Evolutionary conservation across 2,797 vertebrate species (phyloP), one percentile per base, ranked within the genome.

Genomic region (Catharus ustulatus): DNA sequence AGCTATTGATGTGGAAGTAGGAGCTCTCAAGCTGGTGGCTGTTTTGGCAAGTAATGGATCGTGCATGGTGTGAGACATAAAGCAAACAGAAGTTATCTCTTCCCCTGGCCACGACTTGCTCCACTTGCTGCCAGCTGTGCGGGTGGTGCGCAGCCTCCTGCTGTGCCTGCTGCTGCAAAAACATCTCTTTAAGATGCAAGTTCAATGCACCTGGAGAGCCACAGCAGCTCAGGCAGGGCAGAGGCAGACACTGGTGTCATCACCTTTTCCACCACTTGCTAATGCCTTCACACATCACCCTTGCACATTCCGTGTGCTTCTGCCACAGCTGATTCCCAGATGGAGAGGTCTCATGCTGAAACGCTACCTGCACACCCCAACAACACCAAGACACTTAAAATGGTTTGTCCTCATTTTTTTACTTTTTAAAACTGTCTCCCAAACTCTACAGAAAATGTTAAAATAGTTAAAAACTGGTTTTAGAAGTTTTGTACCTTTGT

Each of bases 291-390:
- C 10, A 8, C 13, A n/a, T 73, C 15, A 3, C 46, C 3, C 36
- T 64, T 2, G 0, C 26, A 1, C 34, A 16, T 69, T 49, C 54
- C 20, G 0, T 38, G 32, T 21, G 0, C 27, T 55, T 23, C 54
- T 43, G 80, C 13, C 1, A 1, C 19, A 46, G 11, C 15, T 3
- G 19, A 14, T n/a, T 67, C 64, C 43, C 52, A 32, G 29, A 34
- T 0, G 1, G 66, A 55, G 30, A 34, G 30, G 26, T 18, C 42
- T 72, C 0, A 0, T 11, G 1, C 78, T 14, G 10, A 21, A 68
- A 16, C 0, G 0, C 2, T 22, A 11, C 18, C 76, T 1, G 0
- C 9, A 0, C 6, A 1, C 16, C 48, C 18, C 23, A 6, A 2
- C 26, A 36, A 3, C 54, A 34, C 30, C 69, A 8, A 38, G 7